These are phyloP conservation scores for Axinella damicornis DNA, from an alignment of 37 sponge, comb jelly and placozoan species.

Conservation along the genomic window DNA sequence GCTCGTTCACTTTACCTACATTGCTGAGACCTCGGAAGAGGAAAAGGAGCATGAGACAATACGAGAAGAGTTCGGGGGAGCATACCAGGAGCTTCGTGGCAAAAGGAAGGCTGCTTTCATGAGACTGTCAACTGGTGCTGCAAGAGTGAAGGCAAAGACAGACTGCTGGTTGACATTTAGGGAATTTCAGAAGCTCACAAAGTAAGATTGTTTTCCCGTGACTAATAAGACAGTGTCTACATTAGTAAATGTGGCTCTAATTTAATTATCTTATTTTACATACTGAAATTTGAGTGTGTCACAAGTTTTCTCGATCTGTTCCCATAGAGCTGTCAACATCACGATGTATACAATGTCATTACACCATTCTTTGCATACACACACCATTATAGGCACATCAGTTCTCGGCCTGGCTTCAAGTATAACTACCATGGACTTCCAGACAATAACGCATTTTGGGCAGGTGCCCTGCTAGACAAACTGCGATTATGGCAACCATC, in stretches of 20 bases:
- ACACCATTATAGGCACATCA: conserved; percentile 32
- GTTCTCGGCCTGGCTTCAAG: conserved; percentile 53
- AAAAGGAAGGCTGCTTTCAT: conserved; percentile 11
- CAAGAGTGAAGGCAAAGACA: conserved; percentile 49
- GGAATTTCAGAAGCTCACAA: conserved; percentile 48
- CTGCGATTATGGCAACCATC: conserved; percentile 58
- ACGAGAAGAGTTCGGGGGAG: conserved; percentile 49
- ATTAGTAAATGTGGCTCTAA: too few relatives aligned
- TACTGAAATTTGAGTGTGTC: too few relatives aligned
- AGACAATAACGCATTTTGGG: conserved; percentile 68
- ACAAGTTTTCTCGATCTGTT: too few relatives aligned
- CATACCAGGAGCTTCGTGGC: conserved; percentile 58
- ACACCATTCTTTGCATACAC: neutral
- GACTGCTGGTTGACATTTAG: conserved; percentile 81
- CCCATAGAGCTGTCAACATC: neutral
- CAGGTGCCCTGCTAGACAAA: conserved; percentile 71
- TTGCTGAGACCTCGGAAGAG: neutral
- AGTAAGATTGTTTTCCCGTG: too few relatives aligned
- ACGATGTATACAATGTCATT: too few relatives aligned
- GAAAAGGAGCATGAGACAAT: neutral
- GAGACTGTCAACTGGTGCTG: conserved; percentile 56
- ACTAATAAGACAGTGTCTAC: too few relatives aligned
- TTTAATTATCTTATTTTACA: too few relatives aligned
- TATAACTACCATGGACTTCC: conserved; percentile 69
- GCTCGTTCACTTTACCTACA: neutral